Percentiles rank a stretch among this genome's conserved stretches.
Conservation (phyloP, 1,140 invertebrate genomes). For the Tenebrio molitor region DNA sequence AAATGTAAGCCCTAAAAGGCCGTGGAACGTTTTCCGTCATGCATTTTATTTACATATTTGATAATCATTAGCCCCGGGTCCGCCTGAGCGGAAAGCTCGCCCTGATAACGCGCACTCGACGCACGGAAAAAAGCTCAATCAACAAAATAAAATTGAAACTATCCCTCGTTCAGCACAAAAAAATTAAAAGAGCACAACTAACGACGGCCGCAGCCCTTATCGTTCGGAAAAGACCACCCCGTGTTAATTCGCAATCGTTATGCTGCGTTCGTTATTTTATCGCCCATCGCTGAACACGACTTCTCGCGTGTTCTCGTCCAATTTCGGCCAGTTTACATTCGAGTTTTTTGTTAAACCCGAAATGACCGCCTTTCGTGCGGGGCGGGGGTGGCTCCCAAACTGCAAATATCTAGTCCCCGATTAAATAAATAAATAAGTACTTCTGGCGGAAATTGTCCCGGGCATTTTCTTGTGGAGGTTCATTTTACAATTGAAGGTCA, state of each 20-base stretch:
- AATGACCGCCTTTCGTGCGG: not conserved
- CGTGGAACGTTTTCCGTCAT: slow-evolving; percentile 10
- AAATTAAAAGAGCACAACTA: slow-evolving; percentile 1
- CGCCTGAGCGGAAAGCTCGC: slow-evolving; percentile 4
- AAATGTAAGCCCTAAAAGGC: slow-evolving; percentile 26
- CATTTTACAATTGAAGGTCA: no score
- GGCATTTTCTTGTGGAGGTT: no score
- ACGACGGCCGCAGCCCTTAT: not conserved
- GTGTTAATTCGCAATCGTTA: not conserved
- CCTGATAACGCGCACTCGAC: slow-evolving; percentile 4
- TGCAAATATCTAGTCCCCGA: no score
- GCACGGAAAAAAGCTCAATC: slow-evolving; percentile 18
- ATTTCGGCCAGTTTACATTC: not conserved
- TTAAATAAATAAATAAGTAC: no score
- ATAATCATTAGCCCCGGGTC: slow-evolving; percentile 27
- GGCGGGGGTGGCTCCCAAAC: no score
- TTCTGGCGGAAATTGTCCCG: no score
- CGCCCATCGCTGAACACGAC: not conserved
- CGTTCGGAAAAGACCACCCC: not conserved
- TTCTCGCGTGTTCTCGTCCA: not conserved
- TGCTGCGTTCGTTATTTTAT: not conserved
- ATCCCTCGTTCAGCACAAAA: slow-evolving; percentile 4
- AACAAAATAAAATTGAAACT: slow-evolving; percentile 22
- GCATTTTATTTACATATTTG: slow-evolving; percentile 38
- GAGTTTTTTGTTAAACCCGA: not conserved